Evolutionary conservation across 2,797 vertebrate species (phyloP).

Genomic region (Lacerta agilis): DNA sequence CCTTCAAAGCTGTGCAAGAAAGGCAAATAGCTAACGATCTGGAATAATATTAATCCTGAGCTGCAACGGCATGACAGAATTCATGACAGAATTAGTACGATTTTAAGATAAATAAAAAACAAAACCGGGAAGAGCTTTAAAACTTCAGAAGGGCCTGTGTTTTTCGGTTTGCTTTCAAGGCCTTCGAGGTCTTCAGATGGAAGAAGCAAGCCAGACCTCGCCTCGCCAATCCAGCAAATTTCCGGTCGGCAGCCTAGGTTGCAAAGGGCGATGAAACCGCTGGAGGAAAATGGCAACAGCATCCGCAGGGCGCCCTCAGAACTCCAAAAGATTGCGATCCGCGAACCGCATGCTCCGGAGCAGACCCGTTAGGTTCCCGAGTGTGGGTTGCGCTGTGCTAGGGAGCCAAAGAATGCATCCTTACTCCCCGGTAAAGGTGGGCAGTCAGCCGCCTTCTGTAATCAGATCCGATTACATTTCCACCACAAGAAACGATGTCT

Average conservation of each 20-base stretch:
- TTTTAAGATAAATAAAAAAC: too few species aligned
- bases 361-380: background rate
- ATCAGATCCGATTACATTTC: background rate
- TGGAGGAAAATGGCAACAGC: background rate
- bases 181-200: too few species aligned
- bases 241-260: slow-evolving; percentile 20
- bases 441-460: background rate
- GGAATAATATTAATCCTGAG: background rate
- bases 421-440: background rate
- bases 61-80: background rate
- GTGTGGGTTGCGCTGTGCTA: background rate
- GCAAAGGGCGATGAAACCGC: slow-evolving; percentile 48
- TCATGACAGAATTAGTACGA: too few species aligned
- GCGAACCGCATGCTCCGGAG: background rate
- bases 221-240: background rate
- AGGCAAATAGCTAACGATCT: background rate
- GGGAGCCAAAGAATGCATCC: background rate
- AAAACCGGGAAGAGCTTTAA: background rate
- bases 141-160: background rate
- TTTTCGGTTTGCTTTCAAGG: background rate
- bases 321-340: background rate
- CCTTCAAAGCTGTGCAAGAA: background rate
- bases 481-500: background rate
- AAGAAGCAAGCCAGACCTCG: background rate
- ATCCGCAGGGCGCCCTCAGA: background rate